Base-by-base conservation (phyloP, 2,113 vertebrate genomes). In the Coptodon bakossiorum region DNA sequence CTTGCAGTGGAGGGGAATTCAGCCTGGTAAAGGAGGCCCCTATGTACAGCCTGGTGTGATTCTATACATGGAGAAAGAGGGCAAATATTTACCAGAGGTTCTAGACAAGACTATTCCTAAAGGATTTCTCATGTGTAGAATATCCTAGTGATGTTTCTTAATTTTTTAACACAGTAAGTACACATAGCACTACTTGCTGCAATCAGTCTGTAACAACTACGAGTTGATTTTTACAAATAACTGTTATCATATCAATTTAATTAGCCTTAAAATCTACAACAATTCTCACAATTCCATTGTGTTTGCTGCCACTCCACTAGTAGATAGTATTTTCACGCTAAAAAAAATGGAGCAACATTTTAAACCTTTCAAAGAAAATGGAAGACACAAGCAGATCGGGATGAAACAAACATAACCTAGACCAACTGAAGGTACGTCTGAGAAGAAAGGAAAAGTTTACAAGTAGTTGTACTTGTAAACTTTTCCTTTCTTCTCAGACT, bases 1-100 rank as follows among this genome's bases (percentile, higher is more conserved):
- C 93, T 92, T 31, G 59, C 82, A 68, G 85, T 31, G 57, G 83
- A 93, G 83, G 57, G 79, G 87, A 92, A 92, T 89, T 86, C 85
- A 45, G 88, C 50, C 10, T 78, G 85, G 81, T 83, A 86, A 91
- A 92, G 61, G 83, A 89, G 73, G 61, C 81, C 82, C 86, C 71
- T 52, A 63, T 81, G 86, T 83, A 83, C 61, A 92, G 85, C 76
- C 82, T 57, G 36, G 82, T 81, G 87, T 91, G 86, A 93, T 73
- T 91, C 87, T 87, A 87, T 84, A 90, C 71, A 61, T 22, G 29
- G 17, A 82, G 40, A 89, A 87, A 86, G 63, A 92, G 78, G 53
- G 61, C 61, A 91, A 93, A 93, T 90, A 90, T 91, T 83, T 84
- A 81, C 52, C 66, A 13, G 8, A 6, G 56, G 43, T 83, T 57